Evolutionary conservation across 2,888 invertebrate genomes (phyloP), one percentile per base, ranked within the genome.

Genomic region (Latheticus oryzae): DNA sequence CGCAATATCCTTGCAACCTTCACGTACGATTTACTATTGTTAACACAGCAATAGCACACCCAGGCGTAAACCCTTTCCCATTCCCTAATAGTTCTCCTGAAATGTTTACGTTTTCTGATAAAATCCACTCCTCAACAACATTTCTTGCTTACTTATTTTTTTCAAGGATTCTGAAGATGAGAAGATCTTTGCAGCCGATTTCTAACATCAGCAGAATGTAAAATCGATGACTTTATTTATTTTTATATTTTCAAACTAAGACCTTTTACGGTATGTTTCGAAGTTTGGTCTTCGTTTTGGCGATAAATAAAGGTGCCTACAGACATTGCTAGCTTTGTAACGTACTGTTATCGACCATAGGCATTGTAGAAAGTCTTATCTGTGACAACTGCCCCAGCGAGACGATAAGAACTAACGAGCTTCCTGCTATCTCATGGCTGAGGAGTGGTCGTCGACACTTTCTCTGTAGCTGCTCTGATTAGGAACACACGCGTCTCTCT

Each of bases 351-450:
- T 65, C 69, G 64, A 62, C 60, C 28, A 43, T 43, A 45, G 60
- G 62, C 68, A 68, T 70, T 69, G 65, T 63, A 61, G 59, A 64
- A 38, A 54, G 62, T 38, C 64, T 72, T 73, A 73, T 73, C 73
- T 68, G 66, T 65, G 72, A 69, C 72, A 71, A 73, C 72, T 73
- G 71, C 69, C 73, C 72, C 72, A 57, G 58, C 62, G 72, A 72
- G 71, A 65, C 72, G 73, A 73, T 73, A 73, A 69, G 65, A 63
- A 65, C 68, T 72, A 73, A 73, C 73, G 72, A 73, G 71, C 71
- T 70, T 66, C 67, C 72, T 67, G 65, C 67, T 67, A 69, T 71
- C 69, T 67, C 51, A 17, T 42, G 42, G 43, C 43, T 45, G 47
- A 58, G 58, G 58, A 53, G 58, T 37, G 59, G 50, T 58, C 58